Evolutionary conservation across 2,888 invertebrate genomes (phyloP), one percentile per base, ranked within the genome.

Genomic region (Aphelenchoides bicaudatus): DNA sequence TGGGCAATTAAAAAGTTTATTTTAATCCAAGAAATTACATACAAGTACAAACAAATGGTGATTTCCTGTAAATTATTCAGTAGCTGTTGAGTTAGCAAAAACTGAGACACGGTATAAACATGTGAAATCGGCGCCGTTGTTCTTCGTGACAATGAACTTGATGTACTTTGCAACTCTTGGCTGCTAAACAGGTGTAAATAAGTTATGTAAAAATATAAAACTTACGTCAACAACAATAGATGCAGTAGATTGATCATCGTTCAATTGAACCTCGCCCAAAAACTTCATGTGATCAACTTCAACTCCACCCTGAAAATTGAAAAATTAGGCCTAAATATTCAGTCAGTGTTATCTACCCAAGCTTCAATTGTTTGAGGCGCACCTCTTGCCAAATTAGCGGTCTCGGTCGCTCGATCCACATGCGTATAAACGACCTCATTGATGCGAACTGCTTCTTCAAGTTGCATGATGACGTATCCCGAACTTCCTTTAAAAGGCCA

Each of bases 31-130:
- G 10, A 34, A n/a, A 34, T 34, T 34, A 34, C n/a, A 10, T 34
- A 10, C 34, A 8, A 34, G 34, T 34, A 10, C 34, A 34, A 34
- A 34, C 8, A 34, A 10, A 34, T 34, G n/a, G n/a, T n/a, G n/a
- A n/a, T n/a, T n/a, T n/a, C n/a, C n/a, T n/a, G n/a, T n/a, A n/a
- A n/a, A n/a, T n/a, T n/a, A n/a, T n/a, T n/a, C n/a, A n/a, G n/a
- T n/a, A n/a, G n/a, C 23, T n/a, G 8, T 21, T 8, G 43, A 6
- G 23, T n/a, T 43, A 8, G 49, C 55, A 31, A 31, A 55, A 8
- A 55, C 51, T n/a, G 25, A 29, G 54, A 55, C 5, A 30, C 55
- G 55, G 21, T 55, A 55, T 10, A 55, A 29, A 27, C 55, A 55
- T 23, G 55, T 55, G 29, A 37, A 55, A 1, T 55, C 55, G 23